These are phyloP conservation scores for Apis cerana DNA, from an alignment of 1,140 invertebrate species.

Conservation along the genomic window DNA sequence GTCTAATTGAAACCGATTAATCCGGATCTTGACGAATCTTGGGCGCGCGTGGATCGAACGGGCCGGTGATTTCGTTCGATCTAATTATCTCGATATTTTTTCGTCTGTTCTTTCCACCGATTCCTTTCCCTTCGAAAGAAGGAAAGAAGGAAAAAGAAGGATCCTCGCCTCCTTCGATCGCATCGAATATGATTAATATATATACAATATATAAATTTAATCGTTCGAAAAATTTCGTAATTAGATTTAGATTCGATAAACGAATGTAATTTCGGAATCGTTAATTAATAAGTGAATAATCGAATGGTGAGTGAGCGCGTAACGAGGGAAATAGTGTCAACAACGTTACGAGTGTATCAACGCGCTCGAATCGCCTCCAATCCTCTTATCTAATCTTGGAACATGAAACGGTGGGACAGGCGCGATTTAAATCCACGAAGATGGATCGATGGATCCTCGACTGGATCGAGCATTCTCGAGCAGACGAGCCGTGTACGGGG, in stretches of 20 bases:
- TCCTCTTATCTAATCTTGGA: constrained; percentile 56
- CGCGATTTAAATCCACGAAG: constrained; percentile 64
- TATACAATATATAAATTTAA: too few relatives aligned
- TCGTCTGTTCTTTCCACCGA: not conserved
- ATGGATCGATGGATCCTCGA: constrained; percentile 53
- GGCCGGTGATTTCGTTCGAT: constrained; percentile 53
- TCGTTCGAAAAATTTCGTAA: too few relatives aligned
- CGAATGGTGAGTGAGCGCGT: not conserved
- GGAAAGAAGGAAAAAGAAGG: not conserved
- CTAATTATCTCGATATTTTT: not conserved
- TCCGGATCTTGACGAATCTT: constrained; percentile 57
- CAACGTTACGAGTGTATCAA: constrained; percentile 18
- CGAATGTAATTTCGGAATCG: constrained; percentile 20
- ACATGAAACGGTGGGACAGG: not conserved
- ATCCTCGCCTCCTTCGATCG: not conserved
- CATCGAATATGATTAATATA: too few relatives aligned
- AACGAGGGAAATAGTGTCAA: constrained; percentile 24
- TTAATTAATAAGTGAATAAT: not conserved
- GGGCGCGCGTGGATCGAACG: constrained; percentile 26
- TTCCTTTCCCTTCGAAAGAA: not conserved
- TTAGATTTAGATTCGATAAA: not conserved
- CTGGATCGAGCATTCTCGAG: not conserved
- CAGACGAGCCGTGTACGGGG: constrained; percentile 1
- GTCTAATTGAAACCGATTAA: constrained; percentile 60
- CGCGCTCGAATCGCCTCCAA: constrained; percentile 7